Evolutionary conservation across 2,113 vertebrate genomes (phyloP), one percentile per base, ranked within the genome.

Genomic region (Acanthisitta chloris): DNA sequence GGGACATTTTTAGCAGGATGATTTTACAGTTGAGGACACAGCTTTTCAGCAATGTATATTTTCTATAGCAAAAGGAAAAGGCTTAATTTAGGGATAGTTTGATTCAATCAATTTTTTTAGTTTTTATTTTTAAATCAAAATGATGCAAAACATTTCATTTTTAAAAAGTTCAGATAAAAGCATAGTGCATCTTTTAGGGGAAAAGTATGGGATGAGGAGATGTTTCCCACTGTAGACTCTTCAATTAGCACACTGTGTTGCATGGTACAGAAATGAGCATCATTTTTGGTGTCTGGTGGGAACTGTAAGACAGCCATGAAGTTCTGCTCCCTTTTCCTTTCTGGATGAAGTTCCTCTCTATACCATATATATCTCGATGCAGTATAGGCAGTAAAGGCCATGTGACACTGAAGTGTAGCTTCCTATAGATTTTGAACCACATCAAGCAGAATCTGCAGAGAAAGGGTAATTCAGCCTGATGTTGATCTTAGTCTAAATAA

Each of bases 21-120:
- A 46, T 74, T 93, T 94, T 83, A 18, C 14, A 54, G 8, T 3
- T 81, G 58, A 94, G 46, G 61, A n/a, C 29, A 24, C 33, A 55
- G 5, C 18, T 89, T 88, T 34, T 88, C 67, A 80, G 34, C 29
- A 62, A 40, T 7, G 14, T 33, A 31, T 2, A 6, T 28, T n/a
- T 86, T 86, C 24, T 62, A 34, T 28, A 52, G 26, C 6, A 80
- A 70, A 85, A 70, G 62, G 3, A 88, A 73, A 70, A 92, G 7
- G 9, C 20, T 88, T 82, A 29, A 18, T 65, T 87, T 76, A 33
- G 43, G 52, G 34, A 84, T 45, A 79, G 19, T 40, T 76, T 67
- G n/a, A 67, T 52, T 0, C 0, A 70, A n/a, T 36, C 1, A 10
- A 14, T 20, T 31, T 66, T 17, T n/a, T n/a, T n/a, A n/a, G n/a